Evolutionary conservation across 1,140 invertebrate species (phyloP).

Genomic region (Phymastichus coffea): DNA sequence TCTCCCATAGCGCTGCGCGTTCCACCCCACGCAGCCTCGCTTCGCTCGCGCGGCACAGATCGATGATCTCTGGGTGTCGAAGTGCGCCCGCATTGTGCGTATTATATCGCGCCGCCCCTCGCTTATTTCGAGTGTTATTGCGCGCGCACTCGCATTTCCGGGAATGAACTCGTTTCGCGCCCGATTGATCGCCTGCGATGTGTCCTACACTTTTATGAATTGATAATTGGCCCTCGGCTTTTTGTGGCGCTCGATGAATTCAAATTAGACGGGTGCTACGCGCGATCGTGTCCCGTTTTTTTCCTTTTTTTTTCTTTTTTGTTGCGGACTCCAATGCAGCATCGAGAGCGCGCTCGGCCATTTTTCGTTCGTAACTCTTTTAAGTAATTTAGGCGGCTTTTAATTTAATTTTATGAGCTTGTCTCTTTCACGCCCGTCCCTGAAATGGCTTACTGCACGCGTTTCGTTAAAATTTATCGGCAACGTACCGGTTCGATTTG

Average conservation of each 20-base stretch:
- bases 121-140: neutral
- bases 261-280: neutral
- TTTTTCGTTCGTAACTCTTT: too few relatives aligned
- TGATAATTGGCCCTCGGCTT: conserved; percentile 8
- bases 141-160: neutral
- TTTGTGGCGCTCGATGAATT: neutral
- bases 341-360: too few relatives aligned
- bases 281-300: neutral
- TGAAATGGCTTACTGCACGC: too few relatives aligned
- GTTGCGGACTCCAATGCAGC: too few relatives aligned
- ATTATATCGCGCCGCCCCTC: too few relatives aligned
- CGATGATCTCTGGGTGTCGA: neutral
- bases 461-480: too few relatives aligned
- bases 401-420: too few relatives aligned
- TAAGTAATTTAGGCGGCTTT: too few relatives aligned
- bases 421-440: too few relatives aligned
- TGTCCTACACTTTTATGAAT: conserved; percentile 2
- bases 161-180: conserved; percentile 20
- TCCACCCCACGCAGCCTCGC: neutral
- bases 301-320: neutral
- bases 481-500: too few relatives aligned
- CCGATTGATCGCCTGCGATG: neutral
- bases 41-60: neutral
- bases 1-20: neutral
- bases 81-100: neutral